Percentiles rank a stretch among this genome's conserved stretches.
phyloP scores from a whole-genome alignment of 2,888 invertebrate genomes.

The Punctoribates punctum region DNA sequence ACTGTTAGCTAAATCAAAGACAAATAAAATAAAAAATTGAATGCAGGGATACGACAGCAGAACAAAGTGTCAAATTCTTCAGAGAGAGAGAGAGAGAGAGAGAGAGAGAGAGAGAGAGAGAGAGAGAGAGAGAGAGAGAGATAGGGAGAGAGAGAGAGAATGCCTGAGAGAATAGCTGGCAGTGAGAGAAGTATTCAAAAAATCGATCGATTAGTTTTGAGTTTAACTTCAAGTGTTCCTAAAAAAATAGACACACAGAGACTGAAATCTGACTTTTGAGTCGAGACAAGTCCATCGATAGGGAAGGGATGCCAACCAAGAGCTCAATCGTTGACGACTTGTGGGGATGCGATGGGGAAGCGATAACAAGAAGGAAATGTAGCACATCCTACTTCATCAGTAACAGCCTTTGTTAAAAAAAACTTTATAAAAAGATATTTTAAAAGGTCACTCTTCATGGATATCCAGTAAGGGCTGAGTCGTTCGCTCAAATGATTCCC shows the following conservation, averaged over 20 bases:
- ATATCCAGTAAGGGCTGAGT: background rate
- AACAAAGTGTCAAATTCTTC: background rate
- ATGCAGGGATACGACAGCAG: background rate
- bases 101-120: background rate
- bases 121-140: too few relatives aligned
- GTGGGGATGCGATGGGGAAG: constrained; percentile 12
- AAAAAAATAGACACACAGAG: background rate
- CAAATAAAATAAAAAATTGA: constrained; percentile 17
- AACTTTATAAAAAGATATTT: background rate
- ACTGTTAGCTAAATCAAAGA: constrained; percentile 1
- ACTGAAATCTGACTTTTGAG: constrained; percentile 23
- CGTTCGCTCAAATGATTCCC: constrained; percentile 4
- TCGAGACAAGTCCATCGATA: constrained; percentile 20
- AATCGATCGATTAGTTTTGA: constrained; percentile 19
- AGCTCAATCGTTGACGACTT: background rate
- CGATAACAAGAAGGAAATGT: constrained; percentile 29
- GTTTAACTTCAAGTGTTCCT: background rate
- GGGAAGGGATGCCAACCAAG: constrained; percentile 6
- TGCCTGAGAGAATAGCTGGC: background rate
- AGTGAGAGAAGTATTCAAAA: background rate
- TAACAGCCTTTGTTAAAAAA: constrained; percentile 20
- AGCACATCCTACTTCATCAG: constrained; percentile 22
- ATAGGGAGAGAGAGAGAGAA: too few relatives aligned
- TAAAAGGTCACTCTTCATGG: constrained; percentile 15
- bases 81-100: background rate